Evolutionary conservation across 2,797 vertebrate genomes (phyloP).

Genomic region (Pogoniulus pusillus): DNA sequence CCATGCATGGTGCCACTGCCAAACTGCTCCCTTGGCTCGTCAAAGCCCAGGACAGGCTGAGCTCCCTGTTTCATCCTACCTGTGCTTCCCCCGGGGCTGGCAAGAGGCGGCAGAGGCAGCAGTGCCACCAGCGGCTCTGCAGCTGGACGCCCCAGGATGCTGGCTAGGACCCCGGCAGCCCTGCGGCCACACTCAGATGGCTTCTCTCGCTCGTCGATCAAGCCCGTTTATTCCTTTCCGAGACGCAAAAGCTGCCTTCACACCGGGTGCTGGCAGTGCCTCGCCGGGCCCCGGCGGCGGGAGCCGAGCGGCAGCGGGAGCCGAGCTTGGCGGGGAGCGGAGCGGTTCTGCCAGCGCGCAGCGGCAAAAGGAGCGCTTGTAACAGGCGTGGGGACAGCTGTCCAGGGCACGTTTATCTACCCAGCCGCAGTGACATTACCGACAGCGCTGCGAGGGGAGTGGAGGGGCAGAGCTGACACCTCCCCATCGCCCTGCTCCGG

Average conservation of each 20-base stretch:
- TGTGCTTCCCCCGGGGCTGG: neutral
- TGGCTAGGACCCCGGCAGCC: neutral
- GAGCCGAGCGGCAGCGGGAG: slow-evolving; percentile 62
- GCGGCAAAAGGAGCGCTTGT: slow-evolving; percentile 76
- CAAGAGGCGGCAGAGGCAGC: neutral
- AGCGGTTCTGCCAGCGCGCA: slow-evolving; percentile 60
- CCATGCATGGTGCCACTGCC: fast-evolving
- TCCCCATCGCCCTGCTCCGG: neutral
- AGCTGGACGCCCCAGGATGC: neutral
- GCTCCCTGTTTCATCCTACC: neutral
- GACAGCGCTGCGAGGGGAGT: slow-evolving; percentile 69
- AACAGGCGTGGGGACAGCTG: slow-evolving; percentile 77
- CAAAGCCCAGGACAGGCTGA: neutral
- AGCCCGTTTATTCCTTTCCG: neutral
- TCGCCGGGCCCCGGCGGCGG: neutral
- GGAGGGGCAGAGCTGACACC: slow-evolving; percentile 66
- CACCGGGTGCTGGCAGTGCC: neutral
- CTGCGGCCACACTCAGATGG: neutral
- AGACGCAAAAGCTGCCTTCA: neutral
- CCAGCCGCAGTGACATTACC: slow-evolving; percentile 79
- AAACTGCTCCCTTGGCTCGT: neutral
- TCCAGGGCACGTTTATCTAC: slow-evolving; percentile 80
- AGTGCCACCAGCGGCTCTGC: fast-evolving
- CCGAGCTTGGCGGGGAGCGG: slow-evolving; percentile 47
- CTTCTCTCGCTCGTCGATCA: neutral